A percentile compares a stretch with the other conserved stretches of the same genome.
Evolutionary conservation across 2,113 vertebrate species (phyloP).

Genomic region (Cepphus grylle): DNA sequence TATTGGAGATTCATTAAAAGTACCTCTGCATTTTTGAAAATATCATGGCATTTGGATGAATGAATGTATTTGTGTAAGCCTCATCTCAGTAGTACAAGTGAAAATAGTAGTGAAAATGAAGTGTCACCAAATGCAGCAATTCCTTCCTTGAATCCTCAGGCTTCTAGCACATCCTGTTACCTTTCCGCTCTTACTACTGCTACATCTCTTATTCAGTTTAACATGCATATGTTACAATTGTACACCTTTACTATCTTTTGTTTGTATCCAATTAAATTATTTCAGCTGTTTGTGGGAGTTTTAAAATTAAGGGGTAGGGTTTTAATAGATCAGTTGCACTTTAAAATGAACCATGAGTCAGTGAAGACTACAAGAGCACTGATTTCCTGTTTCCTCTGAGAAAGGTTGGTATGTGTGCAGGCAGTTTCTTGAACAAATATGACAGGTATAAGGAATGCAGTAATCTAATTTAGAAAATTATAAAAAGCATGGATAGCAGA

Average conservation of each 20-base stretch:
- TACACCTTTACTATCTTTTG: not conserved
- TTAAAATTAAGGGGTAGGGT: not conserved
- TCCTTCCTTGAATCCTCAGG: not conserved
- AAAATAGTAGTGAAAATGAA: not conserved
- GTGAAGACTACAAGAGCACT: not conserved
- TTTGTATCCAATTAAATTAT: not conserved
- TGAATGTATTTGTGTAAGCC: not conserved
- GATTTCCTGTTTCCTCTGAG: not conserved
- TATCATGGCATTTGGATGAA: accelerated
- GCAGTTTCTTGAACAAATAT: not conserved
- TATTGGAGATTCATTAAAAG: not conserved
- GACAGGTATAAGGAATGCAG: not conserved
- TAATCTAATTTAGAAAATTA: not conserved
- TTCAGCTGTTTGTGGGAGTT: not conserved
- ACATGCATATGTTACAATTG: not conserved
- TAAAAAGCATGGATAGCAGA: not conserved
- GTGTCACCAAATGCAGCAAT: not conserved
- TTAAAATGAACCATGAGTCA: not conserved
- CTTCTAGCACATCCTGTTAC: not conserved
- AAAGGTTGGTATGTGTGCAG: accelerated
- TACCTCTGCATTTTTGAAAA: not conserved
- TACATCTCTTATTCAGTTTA: not conserved
- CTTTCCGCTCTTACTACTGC: not conserved
- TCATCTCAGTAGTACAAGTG: not conserved
- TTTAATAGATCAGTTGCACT: not conserved